phyloP scores from a whole-genome alignment of 2,113 vertebrate genomes.

The Malurus elegans region DNA sequence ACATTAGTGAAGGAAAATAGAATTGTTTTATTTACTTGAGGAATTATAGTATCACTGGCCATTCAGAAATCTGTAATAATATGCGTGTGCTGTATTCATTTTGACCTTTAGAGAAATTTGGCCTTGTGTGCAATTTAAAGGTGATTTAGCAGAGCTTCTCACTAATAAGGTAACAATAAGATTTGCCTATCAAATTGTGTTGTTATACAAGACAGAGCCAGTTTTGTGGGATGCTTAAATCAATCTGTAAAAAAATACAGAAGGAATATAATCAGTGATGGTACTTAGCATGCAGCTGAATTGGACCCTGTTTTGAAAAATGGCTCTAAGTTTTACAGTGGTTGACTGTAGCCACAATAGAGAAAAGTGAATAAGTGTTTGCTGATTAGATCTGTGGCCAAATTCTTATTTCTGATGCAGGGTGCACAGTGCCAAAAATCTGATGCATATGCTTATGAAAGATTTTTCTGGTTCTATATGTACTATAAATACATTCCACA shows the following conservation, averaged over 20 bases:
- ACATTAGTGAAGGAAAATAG: not conserved
- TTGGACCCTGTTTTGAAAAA: not conserved
- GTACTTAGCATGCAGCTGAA: not conserved
- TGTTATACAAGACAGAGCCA: not conserved
- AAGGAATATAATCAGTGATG: not conserved
- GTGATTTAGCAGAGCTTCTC: not conserved
- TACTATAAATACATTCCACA: conserved; percentile 52
- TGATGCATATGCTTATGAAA: conserved; percentile 48
- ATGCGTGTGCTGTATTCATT: not conserved
- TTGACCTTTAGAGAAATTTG: not conserved
- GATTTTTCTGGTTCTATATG: conserved; percentile 40
- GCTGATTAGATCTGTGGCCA: conserved; percentile 8
- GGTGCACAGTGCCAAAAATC: conserved; percentile 6
- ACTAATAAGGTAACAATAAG: not conserved
- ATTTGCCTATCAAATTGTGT: not conserved
- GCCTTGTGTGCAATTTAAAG: not conserved
- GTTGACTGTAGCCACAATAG: not conserved
- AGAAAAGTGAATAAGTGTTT: not conserved
- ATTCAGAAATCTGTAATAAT: not conserved
- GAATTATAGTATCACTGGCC: not conserved
- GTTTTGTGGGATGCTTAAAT: not conserved
- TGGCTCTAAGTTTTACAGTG: not conserved
- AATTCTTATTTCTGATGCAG: conserved; percentile 47
- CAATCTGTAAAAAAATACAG: not conserved
- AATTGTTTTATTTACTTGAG: not conserved